These are phyloP conservation scores for Carterocephalus palaemon DNA, from an alignment of 2,888 invertebrate species.

Conservation along the genomic window DNA sequence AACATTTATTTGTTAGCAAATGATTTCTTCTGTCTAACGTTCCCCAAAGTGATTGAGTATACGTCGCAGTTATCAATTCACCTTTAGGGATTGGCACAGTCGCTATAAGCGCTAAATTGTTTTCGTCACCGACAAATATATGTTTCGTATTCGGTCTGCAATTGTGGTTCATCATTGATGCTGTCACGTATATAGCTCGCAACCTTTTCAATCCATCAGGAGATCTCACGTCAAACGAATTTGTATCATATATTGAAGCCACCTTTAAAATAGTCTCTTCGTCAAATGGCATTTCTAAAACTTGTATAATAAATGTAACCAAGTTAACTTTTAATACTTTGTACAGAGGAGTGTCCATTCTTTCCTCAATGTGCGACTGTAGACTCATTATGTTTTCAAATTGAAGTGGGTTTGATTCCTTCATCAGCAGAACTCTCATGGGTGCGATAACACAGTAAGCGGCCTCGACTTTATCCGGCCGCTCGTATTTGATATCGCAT, in stretches of 20 bases:
- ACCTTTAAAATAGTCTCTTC: conserved; percentile 80
- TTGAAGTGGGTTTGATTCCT: conserved; percentile 72
- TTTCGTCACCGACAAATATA: conserved; percentile 79
- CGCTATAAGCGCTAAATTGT: conserved; percentile 81
- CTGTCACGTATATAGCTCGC: conserved; percentile 81
- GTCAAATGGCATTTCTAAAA: conserved; percentile 75
- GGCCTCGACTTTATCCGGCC: conserved; percentile 72
- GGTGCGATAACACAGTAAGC: conserved; percentile 84
- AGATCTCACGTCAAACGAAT: conserved; percentile 83
- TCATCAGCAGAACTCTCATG: conserved; percentile 81
- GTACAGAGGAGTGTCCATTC: conserved; percentile 80
- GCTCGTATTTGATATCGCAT: conserved; percentile 74
- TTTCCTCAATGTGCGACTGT: conserved; percentile 81
- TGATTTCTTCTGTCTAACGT: conserved; percentile 82
- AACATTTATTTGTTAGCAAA: conserved; percentile 81
- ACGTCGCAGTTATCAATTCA: conserved; percentile 82
- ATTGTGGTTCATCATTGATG: conserved; percentile 85
- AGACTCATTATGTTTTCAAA: conserved; percentile 75
- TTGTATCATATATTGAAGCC: conserved; percentile 85
- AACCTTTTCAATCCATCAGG: conserved; percentile 70
- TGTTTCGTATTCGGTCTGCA: conserved; percentile 86
- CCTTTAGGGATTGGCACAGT: conserved; percentile 83
- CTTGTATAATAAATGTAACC: conserved; percentile 80
- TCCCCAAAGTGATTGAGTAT: conserved; percentile 84
- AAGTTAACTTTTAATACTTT: conserved; percentile 79